Base-by-base conservation (phyloP, 2,113 vertebrate genomes). In the Heterotis niloticus region DNA sequence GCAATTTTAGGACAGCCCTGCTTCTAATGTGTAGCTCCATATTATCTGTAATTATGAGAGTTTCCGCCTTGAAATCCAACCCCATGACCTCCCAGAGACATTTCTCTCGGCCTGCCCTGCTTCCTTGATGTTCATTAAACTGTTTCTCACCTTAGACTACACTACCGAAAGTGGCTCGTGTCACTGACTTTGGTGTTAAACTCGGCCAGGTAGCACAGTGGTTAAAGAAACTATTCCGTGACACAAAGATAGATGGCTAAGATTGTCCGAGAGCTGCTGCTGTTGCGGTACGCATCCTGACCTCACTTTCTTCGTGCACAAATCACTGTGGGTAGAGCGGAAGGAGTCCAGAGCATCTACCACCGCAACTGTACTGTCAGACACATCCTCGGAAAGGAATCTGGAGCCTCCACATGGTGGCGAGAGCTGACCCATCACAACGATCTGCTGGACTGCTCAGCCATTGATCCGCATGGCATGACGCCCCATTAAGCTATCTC, bases 31-130 rank as follows among this genome's bases (percentile, higher is more conserved):
- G 24, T 74, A 60, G 60, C 26, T 81, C 69, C 23, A 78, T 60
- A 78, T 78, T 77, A 81, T 78, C 68, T 78, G 80, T 28, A 81
- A 81, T 81, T 81, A 81, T 78, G 76, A 75, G 78, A 75, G 44
- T 59, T 81, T 78, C 62, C 7, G 29, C 68, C 68, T 79, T 64
- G 78, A 79, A 72, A 71, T 72, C 44, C 69, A 72, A 72, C 78
- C 75, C 68, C 76, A 74, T 73, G 73, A 51, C 57, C 59, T 64
- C 11, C 7, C 7, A 44, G 4, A 60, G 44, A 5, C 10, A 29
- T 64, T 24, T 16, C 66, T 60, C 57, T 54, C 59, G 11, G 34
- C 10, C 44, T 65, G 64, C 64, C 23, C 64, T 23, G 17, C 64
- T n/a, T 10, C 24, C 71, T 56, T 44, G 66, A 71, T 78, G 51